phyloP scores from a whole-genome alignment of 2,888 invertebrate genomes.

The Petrophora chlorosata region DNA sequence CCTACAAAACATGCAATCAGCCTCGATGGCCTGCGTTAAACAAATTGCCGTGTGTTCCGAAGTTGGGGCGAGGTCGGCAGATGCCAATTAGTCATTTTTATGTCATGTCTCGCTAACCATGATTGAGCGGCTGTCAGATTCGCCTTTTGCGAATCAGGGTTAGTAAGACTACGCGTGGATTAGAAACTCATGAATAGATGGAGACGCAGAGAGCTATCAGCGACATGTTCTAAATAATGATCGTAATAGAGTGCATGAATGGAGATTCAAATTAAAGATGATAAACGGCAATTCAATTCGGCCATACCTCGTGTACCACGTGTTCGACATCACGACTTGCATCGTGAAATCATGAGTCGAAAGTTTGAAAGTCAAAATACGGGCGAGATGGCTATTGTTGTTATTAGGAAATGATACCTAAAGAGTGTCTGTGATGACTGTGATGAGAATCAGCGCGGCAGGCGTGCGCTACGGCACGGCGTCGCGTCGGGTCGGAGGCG shows the following conservation, averaged over 20 bases:
- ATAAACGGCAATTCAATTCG: constrained; percentile 4
- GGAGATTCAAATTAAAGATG: background rate
- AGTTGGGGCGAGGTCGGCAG: constrained; percentile 28
- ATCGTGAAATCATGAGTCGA: constrained; percentile 20
- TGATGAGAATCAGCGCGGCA: constrained; percentile 10
- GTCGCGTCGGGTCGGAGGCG: too few species aligned
- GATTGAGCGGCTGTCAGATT: constrained; percentile 38
- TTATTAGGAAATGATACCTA: constrained; percentile 6
- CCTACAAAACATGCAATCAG: constrained; percentile 38
- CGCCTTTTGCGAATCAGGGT: constrained; percentile 24
- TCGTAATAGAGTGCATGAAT: constrained; percentile 1
- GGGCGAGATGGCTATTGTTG: constrained; percentile 20
- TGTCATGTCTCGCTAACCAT: constrained; percentile 21
- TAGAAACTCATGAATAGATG: constrained; percentile 17
- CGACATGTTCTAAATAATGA: constrained; percentile 10
- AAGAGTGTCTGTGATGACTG: constrained; percentile 5
- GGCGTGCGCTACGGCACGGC: constrained; percentile 12
- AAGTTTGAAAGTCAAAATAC: constrained; percentile 24
- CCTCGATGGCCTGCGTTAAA: constrained; percentile 27
- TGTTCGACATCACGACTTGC: constrained; percentile 21
- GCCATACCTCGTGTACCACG: background rate
- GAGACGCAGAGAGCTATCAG: constrained; percentile 13
- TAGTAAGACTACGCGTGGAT: constrained; percentile 18
- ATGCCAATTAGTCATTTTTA: constrained; percentile 38
- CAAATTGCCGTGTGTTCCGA: constrained; percentile 22